Evolutionary conservation across 2,888 invertebrate species (phyloP), one percentile per base, ranked within the genome.

Genomic region (Toxonevra muliebris): DNA sequence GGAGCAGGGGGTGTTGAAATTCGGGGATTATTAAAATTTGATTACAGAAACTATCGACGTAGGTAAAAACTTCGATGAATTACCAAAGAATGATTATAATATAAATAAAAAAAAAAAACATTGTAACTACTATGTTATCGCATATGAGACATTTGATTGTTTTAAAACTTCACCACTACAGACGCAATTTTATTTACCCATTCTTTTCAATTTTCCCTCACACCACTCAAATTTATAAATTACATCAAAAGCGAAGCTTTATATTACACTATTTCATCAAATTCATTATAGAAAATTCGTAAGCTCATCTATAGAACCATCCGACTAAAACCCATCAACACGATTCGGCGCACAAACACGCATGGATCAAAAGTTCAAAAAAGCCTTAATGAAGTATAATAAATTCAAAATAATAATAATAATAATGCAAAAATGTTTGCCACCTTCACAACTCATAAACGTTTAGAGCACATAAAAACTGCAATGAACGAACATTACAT

Each of bases 361-460:
- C 50, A n/a, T 42, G 58, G 58, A 20, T 65, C 65, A 58, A 41
- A 58, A 48, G 45, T 41, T 57, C n/a, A 58, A 57, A 58, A 17
- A 12, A 41, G 9, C 30, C 30, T 30, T 41, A 61, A 41, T 7
- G 52, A 19, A 11, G 17, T 61, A 40, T 2, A 15, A 60, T 10
- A 17, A 43, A 52, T 13, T 7, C 13, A 59, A 50, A 62, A 65
- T 61, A n/a, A 45, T 59, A n/a, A 65, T 42, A 53, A 53, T 65
- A 42, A 61, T 43, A 57, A 65, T 30, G 42, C 43, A 40, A 30
- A 30, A 40, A 54, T 52, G 45, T 61, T 61, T 59, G 43, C 59
- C 63, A 61, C 60, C 64, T 64, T 60, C 64, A 64, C 69, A 57
- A 41, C 50, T 52, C 5, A 45, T n/a, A 50, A 58, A 20, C 12